Evolutionary conservation across 2,797 vertebrate species (phyloP).

Genomic region (Alectoris magna): DNA sequence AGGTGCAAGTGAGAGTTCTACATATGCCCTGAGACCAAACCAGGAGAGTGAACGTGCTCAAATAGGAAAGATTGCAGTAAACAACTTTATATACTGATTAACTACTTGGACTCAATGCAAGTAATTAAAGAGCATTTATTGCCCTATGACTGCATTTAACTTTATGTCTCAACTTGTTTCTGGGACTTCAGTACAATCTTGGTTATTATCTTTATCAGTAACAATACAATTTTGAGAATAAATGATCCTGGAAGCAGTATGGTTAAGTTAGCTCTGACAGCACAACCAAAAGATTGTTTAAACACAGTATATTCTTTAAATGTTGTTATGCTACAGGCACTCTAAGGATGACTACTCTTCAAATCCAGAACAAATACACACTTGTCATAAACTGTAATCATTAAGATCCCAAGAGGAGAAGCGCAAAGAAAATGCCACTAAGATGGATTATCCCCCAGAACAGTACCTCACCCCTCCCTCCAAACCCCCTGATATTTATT

Average conservation of each 20-base stretch:
- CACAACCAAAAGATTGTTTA: not conserved
- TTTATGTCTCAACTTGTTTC: not conserved
- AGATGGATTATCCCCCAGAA: not conserved
- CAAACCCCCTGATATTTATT: rapidly evolving
- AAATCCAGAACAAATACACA: not conserved
- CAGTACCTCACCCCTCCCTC: not conserved
- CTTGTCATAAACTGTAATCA: not conserved
- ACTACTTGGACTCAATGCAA: not conserved
- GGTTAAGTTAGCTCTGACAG: not conserved
- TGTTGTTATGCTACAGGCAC: not conserved
- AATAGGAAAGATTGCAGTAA: not conserved
- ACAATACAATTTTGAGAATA: not conserved
- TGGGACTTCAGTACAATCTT: not conserved
- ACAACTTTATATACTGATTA: not conserved
- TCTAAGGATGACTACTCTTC: not conserved
- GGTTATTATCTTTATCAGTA: not conserved
- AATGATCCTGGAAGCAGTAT: not conserved
- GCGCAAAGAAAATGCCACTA: not conserved
- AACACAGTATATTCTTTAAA: not conserved
- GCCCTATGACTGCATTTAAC: not conserved
- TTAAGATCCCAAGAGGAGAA: not conserved
- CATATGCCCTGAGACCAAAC: not conserved
- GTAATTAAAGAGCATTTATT: not conserved
- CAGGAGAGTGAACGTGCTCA: not conserved
- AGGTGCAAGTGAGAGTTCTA: not conserved